Base-by-base conservation (phyloP, 2,797 vertebrate species). In the Ibycter americanus region DNA sequence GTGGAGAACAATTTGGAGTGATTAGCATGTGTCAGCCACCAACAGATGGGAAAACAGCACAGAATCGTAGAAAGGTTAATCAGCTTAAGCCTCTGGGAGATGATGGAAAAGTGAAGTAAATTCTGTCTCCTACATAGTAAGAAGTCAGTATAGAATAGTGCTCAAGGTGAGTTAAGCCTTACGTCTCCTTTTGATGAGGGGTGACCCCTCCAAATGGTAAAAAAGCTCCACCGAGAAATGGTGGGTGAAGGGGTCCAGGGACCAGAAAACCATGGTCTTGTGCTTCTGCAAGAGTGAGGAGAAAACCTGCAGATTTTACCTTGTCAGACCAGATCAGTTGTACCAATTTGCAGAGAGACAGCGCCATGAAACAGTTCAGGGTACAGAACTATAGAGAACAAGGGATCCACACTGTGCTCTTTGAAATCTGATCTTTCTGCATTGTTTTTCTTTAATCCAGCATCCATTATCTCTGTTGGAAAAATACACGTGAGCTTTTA, bases 401-500 rank as follows among this genome's bases (percentile, higher is more conserved):
- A 68, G 32, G 23, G 42, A 84, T 81, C 54, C 55, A 62, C 38
- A 42, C 44, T 54, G 54, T 52, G 52, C 68, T 81, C 66, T 94
- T 26, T 87, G 92, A 92, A 92, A 96, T 68, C 78, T 84, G 83
- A 92, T 83, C 86, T 55, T 94, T 83, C 80, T 63, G 16, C 68
- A 47, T 85, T 90, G 92, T 85, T 96, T 90, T 89, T 73, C 51
- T 72, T 84, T 90, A 93, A 96, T 89, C 77, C 83, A 47, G 51
- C 1, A 4, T 62, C 90, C 58, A 76, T 95, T 92, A 95, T 92
- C 86, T 89, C 38, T 66, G 12, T 55, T 82, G 86, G 83, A 79
- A 92, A 97, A 82, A 42, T 51, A 62, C 42, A 56, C 0, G 3
- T 87, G 74, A 55, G 22, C 81, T 95, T 90, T 96, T 89, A 47